Base-by-base conservation (phyloP, 2,888 invertebrate species). In the Tridacna gigas region DNA sequence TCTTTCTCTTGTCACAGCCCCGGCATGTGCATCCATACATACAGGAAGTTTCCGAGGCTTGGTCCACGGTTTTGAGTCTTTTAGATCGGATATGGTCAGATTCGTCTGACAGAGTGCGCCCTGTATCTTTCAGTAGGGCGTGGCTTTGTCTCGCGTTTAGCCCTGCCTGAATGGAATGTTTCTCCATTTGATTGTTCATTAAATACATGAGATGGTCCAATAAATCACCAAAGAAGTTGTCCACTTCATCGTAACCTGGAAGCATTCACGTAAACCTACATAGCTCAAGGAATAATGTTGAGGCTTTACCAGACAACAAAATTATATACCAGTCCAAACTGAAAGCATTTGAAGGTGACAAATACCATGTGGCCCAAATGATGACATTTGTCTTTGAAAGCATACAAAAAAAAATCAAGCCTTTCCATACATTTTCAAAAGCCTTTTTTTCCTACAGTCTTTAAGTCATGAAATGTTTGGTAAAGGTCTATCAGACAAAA, bases 231-330 rank as follows among this genome's bases (percentile, higher is more conserved):
- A 92, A 90, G 80, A 92, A 92, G 79, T 91, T 90, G 77, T 92
- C 91, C 22, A 92, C 90, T 51, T 91, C 91, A 80, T 92, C 92
- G 89, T 91, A 92, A 79, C 89, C 92, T 92, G 77, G 18, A 80
- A 83, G 37, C 7, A 7, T 37, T 37, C 37, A 37, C 37, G 37
- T 37, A 37, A 37, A 37, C 37, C 4, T 48, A 4, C 7, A 37
- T 37, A 37, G 37, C 37, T 37, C 37, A 37, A 37, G 2, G 37
- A 37, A 37, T 37, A 37, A 37, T 7, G 2, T 37, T 37, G 7
- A 37, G 7, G 2, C 37, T 37, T 37, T 37, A 7, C 37, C 37
- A 37, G 3, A 37, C 37, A 37, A 37, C 37, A 2, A 37, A 37
- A 37, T 37, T 37, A 2, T 37, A 37, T n/a, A 37, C 37, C 3